Conservation (phyloP, 2,888 invertebrate species). For the Ochropleura plecta region DNA sequence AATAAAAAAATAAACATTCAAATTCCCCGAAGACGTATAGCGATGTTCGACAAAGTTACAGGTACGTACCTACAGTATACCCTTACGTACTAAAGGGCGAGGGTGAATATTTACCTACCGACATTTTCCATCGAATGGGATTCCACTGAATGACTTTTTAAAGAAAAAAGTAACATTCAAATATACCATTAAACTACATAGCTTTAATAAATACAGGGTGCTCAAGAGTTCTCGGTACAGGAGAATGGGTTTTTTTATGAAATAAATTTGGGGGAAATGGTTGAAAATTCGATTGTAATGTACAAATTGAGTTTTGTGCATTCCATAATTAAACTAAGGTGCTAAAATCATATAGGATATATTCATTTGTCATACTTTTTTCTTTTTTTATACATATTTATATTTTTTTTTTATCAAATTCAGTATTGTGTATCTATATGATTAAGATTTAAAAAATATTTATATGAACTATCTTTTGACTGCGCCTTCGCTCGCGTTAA, state of each 20-base stretch:
- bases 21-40: slow-evolving; percentile 37
- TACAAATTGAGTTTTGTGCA: no score
- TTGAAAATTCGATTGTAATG: slow-evolving; percentile 3
- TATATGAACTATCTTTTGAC: no score
- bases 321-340: no score
- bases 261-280: slow-evolving; percentile 14
- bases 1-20: slow-evolving; percentile 48
- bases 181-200: slow-evolving; percentile 33
- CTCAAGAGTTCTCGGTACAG: neutral
- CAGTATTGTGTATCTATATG: no score
- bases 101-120: slow-evolving; percentile 66
- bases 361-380: no score
- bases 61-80: slow-evolving; percentile 46
- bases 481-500: no score
- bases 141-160: slow-evolving; percentile 51
- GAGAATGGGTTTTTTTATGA: neutral
- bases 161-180: slow-evolving; percentile 46
- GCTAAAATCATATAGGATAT: no score
- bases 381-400: no score
- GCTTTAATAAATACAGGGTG: slow-evolving; percentile 31
- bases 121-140: slow-evolving; percentile 50
- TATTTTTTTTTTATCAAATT: no score
- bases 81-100: slow-evolving; percentile 40
- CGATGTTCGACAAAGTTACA: slow-evolving; percentile 47
- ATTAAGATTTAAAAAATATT: no score